Conservation (phyloP, 2,113 vertebrate species). For the Syngnathus scovelli region DNA sequence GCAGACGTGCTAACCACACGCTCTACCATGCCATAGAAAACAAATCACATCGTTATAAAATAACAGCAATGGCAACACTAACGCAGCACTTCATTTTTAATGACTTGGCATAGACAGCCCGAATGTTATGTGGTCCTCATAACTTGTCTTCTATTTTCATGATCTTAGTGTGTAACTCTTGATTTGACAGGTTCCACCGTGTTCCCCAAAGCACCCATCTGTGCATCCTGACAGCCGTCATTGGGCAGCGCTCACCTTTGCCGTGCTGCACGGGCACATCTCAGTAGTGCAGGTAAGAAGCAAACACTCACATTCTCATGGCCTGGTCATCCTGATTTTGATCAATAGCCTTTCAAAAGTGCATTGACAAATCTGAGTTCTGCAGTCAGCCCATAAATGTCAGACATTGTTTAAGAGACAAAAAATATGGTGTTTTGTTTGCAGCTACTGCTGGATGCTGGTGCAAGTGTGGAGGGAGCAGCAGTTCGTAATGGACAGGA, state of each 20-base stretch:
- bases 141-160: too few relatives aligned
- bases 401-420: background rate
- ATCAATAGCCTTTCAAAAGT: constrained; percentile 6
- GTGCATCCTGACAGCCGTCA: constrained; percentile 94
- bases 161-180: background rate
- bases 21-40: background rate
- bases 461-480: constrained; percentile 89
- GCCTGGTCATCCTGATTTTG: background rate
- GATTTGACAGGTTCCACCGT: constrained; percentile 78
- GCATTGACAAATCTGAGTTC: constrained; percentile 34
- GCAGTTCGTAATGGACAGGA: constrained; percentile 84
- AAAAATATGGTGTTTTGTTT: constrained; percentile 35
- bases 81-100: background rate
- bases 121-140: too few relatives aligned
- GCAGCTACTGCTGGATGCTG: constrained; percentile 92
- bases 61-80: background rate
- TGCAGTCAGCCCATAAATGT: constrained; percentile 15
- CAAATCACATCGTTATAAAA: background rate
- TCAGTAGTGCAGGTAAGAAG: constrained; percentile 89
- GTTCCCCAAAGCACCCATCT: constrained; percentile 81
- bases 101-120: background rate
- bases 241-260: constrained; percentile 90
- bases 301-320: background rate
- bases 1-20: background rate
- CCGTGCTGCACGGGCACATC: constrained; percentile 91